These are phyloP conservation scores for Hirtodrosophila duncani DNA, from an alignment of 2,888 invertebrate species.

Conservation along the genomic window DNA sequence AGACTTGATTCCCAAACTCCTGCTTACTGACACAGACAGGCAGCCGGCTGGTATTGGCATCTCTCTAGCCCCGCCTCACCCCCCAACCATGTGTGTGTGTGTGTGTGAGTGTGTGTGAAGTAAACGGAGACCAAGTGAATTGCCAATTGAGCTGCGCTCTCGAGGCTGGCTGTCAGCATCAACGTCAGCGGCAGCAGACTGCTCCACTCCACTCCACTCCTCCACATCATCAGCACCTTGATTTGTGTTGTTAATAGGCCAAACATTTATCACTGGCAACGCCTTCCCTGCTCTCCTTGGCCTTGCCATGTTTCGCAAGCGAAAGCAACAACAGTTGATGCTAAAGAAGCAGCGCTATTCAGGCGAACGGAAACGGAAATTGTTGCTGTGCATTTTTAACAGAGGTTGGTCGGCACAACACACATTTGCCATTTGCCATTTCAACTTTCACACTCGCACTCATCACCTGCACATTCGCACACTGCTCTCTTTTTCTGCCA, in stretches of 20 bases:
- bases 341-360: constrained; percentile 30
- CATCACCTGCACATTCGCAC: not conserved
- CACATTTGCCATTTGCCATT: constrained; percentile 40
- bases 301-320: constrained; percentile 46
- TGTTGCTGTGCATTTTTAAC: constrained; percentile 71
- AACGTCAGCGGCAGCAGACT: constrained; percentile 20
- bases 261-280: constrained; percentile 36
- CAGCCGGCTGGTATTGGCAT: too few species aligned
- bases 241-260: constrained; percentile 62
- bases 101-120: not conserved
- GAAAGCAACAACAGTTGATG: constrained; percentile 46
- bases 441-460: constrained; percentile 12
- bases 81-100: constrained; percentile 4
- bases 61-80: too few species aligned
- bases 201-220: not conserved
- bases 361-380: constrained; percentile 65
- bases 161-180: constrained; percentile 20
- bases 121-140: not conserved
- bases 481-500: not conserved
- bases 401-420: constrained; percentile 45
- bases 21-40: too few species aligned
- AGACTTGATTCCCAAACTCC: constrained; percentile 24
- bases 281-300: not conserved
- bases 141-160: constrained; percentile 43
- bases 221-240: constrained; percentile 35